Percentiles rank a stretch among this genome's conserved stretches.
Conservation (phyloP, 2,888 invertebrate genomes). For the Scotopteryx bipunctaria region DNA sequence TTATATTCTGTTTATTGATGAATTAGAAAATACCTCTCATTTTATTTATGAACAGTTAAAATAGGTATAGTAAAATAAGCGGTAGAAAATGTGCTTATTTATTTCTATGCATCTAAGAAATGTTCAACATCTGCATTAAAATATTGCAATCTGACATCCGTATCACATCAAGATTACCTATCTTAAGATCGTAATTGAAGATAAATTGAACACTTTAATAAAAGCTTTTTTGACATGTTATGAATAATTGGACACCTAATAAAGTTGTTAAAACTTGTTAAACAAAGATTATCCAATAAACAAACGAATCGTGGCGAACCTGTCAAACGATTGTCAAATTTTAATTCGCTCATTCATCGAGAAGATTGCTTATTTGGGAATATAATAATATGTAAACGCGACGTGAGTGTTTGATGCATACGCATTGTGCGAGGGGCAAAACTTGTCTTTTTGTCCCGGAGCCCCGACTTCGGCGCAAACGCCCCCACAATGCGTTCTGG, state of each 20-base stretch:
- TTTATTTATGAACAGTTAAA: too few relatives aligned
- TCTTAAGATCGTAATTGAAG: too few relatives aligned
- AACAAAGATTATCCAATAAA: constrained; percentile 59
- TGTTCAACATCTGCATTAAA: too few relatives aligned
- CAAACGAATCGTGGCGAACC: constrained; percentile 66
- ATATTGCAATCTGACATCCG: too few relatives aligned
- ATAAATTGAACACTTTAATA: neutral
- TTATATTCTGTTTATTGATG: too few relatives aligned
- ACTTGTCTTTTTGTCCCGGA: constrained; percentile 56
- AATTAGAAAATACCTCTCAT: too few relatives aligned
- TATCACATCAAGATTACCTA: too few relatives aligned
- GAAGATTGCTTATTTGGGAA: constrained; percentile 58
- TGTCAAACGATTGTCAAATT: constrained; percentile 64
- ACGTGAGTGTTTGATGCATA: constrained; percentile 60
- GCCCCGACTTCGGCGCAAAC: constrained; percentile 37
- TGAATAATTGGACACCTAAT: constrained; percentile 43
- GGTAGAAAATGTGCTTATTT: too few relatives aligned
- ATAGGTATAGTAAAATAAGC: too few relatives aligned
- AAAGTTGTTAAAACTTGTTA: too few relatives aligned
- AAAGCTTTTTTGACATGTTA: neutral
- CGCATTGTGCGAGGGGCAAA: constrained; percentile 68
- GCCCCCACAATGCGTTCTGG: constrained; percentile 42
- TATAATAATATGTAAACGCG: constrained; percentile 59
- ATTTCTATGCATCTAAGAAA: too few relatives aligned
- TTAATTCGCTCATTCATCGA: constrained; percentile 61